Evolutionary conservation across 2,113 vertebrate genomes (phyloP), one percentile per base, ranked within the genome.

Genomic region (Butorides virescens): DNA sequence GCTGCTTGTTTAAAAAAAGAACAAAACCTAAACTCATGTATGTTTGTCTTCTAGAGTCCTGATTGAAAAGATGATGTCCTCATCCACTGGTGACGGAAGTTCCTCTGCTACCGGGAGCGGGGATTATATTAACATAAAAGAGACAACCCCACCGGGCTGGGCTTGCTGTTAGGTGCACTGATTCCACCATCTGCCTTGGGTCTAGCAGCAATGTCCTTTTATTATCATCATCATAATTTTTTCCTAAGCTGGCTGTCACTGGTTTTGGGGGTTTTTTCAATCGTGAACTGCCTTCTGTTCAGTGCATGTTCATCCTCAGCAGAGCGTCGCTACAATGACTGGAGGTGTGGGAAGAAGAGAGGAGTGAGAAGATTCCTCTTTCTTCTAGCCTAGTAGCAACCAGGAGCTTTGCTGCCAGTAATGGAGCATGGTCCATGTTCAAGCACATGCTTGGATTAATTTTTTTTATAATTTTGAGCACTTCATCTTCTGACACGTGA

Each of bases 11-110:
- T 4, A 4, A 22, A 44, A 44, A 49, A 21, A 26, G 5, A 46
- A 27, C n/a, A 27, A 12, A 26, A 14, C 15, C 52, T 49, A 14
- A 89, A 3, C 34, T 74, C 25, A 19, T 11, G 2, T 68, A 5
- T 80, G 26, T 85, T 92, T 95, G 52, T 62, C 92, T 93, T 75
- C 39, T 78, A 98, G 98, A 94, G 97, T 98, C 52, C 98, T 98
- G 65, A 97, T 98, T 85, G 98, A 98, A 80, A 98, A 98, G 97
- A 98, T 98, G 98, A 98, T 98, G 97, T 87, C 71, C 63, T 97
- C 97, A 5, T 97, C 86, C 87, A 83, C 47, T 4, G 86, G 93
- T 11, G 98, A 98, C 49, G 97, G 97, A n/a, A 61, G 46, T 21
- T 25, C 88, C 52, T 97, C 97, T 93, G 39, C 97, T 94, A 90